phyloP scores from a whole-genome alignment of 2,113 vertebrate genomes.

The Beaufortia kweichowensis region DNA sequence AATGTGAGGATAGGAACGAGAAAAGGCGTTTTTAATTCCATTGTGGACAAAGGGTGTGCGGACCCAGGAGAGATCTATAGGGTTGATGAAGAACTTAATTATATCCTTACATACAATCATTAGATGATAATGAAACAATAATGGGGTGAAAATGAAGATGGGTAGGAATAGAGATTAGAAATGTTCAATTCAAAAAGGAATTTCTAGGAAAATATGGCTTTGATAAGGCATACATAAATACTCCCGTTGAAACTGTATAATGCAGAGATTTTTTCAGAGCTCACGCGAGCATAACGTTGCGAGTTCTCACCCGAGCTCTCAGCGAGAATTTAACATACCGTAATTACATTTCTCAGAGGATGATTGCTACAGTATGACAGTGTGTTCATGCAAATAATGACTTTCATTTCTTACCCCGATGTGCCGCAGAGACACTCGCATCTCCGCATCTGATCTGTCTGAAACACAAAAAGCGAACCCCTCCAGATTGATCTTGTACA shows the following conservation, averaged over 20 bases:
- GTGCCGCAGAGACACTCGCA: conserved; percentile 48
- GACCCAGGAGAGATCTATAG: conserved; percentile 62
- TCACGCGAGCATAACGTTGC: conserved; percentile 28
- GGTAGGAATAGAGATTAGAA: conserved; percentile 1
- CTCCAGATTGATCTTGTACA: conserved; percentile 43
- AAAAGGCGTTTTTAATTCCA: conserved; percentile 54
- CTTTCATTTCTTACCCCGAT: conserved; percentile 58
- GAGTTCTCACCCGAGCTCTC: conserved; percentile 10
- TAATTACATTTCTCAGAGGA: conserved; percentile 72
- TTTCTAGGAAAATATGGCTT: conserved; percentile 4
- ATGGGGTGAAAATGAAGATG: conserved; percentile 47
- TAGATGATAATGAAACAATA: conserved; percentile 64
- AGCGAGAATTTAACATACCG: conserved; percentile 63
- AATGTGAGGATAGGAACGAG: conserved; percentile 64
- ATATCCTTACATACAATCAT: conserved; percentile 61
- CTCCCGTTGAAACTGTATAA: not conserved
- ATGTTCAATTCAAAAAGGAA: conserved; percentile 9
- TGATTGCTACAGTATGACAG: conserved; percentile 72
- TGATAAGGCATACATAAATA: conserved; percentile 3
- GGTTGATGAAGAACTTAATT: conserved; percentile 57
- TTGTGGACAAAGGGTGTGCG: conserved; percentile 54
- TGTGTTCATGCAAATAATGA: conserved; percentile 77
- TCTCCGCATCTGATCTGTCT: conserved; percentile 53
- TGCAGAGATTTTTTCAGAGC: conserved; percentile 35
- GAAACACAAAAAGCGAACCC: conserved; percentile 47